phyloP scores from a whole-genome alignment of 2,797 vertebrate species.

The Falco berigora region DNA sequence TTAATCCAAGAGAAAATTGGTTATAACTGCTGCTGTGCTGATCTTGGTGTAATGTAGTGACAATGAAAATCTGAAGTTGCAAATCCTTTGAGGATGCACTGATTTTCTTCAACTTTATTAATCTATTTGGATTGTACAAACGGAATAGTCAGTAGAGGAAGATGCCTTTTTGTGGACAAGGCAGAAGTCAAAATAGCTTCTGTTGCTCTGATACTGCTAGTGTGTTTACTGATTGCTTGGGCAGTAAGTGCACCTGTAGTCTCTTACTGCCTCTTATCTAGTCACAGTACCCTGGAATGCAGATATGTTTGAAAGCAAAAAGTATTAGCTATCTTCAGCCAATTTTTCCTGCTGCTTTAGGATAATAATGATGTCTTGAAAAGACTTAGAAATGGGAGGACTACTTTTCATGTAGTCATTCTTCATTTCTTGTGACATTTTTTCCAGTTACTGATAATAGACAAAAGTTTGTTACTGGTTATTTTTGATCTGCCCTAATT shows the following conservation, averaged over 20 bases:
- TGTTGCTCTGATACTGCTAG: not conserved
- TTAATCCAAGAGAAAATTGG: not conserved
- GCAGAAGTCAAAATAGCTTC: not conserved
- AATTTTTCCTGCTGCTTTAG: not conserved
- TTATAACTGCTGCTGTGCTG: not conserved
- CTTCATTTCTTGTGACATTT: not conserved
- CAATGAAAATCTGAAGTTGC: not conserved
- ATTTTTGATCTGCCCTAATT: not conserved
- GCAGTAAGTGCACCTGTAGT: not conserved
- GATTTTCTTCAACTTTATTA: not conserved
- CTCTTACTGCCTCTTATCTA: not conserved
- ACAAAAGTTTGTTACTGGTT: not conserved
- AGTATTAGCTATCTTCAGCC: not conserved
- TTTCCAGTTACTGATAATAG: not conserved
- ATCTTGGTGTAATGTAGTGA: not conserved
- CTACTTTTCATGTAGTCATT: not conserved
- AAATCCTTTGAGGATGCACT: not conserved
- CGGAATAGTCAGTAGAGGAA: not conserved
- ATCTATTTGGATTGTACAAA: not conserved
- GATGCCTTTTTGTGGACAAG: not conserved
- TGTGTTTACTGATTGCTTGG: not conserved
- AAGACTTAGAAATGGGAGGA: not conserved
- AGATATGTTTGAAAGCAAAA: not conserved
- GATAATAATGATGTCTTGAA: not conserved
- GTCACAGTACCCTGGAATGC: not conserved